These are phyloP conservation scores for Pithys albifrons DNA, from an alignment of 2,113 vertebrate species.

Conservation along the genomic window DNA sequence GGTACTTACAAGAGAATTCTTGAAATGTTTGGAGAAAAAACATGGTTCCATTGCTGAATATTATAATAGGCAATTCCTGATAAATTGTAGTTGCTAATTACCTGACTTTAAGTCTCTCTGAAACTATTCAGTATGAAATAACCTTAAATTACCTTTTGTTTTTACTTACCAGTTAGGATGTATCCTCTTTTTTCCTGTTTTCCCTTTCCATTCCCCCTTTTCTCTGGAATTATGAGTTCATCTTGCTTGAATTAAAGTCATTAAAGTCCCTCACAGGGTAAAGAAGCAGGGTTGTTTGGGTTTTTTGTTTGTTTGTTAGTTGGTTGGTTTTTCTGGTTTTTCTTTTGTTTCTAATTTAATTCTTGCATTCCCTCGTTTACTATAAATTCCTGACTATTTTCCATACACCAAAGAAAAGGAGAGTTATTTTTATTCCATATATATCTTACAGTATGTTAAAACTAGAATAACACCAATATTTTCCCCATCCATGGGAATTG, in stretches of 20 bases:
- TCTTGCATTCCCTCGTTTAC: neutral
- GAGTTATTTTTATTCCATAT: neutral
- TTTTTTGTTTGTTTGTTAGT: neutral
- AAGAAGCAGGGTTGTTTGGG: neutral
- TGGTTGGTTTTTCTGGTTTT: neutral
- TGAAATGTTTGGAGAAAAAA: neutral
- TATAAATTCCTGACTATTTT: neutral
- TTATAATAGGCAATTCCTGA: neutral
- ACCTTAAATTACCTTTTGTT: neutral
- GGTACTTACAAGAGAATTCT: neutral
- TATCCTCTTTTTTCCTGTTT: neutral
- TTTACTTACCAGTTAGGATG: accelerated
- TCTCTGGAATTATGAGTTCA: neutral
- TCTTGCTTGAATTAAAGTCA: neutral
- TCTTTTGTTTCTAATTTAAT: neutral
- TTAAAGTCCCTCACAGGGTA: neutral
- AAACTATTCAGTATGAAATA: neutral
- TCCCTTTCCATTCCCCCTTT: neutral
- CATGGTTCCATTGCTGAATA: neutral
- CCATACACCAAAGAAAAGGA: neutral
- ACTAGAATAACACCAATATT: neutral
- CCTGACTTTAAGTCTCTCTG: neutral
- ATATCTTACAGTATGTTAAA: neutral
- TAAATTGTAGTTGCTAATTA: neutral
- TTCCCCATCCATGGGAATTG: neutral